Evolutionary conservation across 2,797 vertebrate species (phyloP).

Genomic region (Catharus ustulatus): DNA sequence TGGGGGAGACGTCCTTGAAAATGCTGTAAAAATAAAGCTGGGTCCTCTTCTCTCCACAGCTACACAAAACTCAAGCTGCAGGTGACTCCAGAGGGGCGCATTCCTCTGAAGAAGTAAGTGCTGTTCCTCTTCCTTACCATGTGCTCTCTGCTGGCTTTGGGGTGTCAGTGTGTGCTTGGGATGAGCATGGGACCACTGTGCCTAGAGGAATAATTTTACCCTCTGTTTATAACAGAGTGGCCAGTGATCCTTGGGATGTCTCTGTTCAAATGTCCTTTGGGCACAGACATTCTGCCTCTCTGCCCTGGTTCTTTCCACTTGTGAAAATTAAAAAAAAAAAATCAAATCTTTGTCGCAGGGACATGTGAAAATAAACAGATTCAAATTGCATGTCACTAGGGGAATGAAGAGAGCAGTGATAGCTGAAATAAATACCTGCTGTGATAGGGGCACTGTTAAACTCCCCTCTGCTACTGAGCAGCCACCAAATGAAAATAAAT

Average conservation of each 20-base stretch:
- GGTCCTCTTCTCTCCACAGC: slow-evolving; percentile 64
- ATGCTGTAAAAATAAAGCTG: not conserved
- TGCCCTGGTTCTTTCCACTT: not conserved
- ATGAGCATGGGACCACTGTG: not conserved
- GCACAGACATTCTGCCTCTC: not conserved
- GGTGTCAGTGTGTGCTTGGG: not conserved
- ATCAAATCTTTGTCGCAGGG: not conserved
- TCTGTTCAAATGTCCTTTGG: not conserved
- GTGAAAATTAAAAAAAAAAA: not conserved
- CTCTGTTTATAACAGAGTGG: not conserved
- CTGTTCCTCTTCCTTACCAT: not conserved
- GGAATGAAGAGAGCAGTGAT: not conserved
- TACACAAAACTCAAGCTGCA: slow-evolving; percentile 92
- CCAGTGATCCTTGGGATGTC: not conserved
- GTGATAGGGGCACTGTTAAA: not conserved
- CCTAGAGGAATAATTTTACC: not conserved
- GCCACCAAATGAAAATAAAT: not conserved
- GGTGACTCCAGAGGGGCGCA: slow-evolving; percentile 91
- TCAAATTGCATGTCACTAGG: not conserved
- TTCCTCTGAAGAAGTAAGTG: slow-evolving; percentile 98
- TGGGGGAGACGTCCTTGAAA: not conserved
- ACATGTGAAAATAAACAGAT: not conserved
- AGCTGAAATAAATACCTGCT: not conserved
- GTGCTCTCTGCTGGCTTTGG: not conserved
- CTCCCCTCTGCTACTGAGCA: not conserved